Conservation (phyloP, 2,797 vertebrate genomes). For the Aplochiton taeniatus region DNA sequence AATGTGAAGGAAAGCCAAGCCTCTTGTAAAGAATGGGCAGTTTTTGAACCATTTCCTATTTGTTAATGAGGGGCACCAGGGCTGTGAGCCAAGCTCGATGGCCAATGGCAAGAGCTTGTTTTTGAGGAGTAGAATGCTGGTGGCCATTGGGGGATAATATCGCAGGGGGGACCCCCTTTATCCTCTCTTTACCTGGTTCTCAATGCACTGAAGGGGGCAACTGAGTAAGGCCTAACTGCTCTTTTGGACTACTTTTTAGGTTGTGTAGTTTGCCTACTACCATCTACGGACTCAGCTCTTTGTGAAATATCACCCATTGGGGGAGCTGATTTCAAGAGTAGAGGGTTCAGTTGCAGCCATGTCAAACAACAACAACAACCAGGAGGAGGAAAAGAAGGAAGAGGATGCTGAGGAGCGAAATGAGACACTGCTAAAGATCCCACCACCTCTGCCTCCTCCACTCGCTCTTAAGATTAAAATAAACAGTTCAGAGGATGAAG, state of each 20-base stretch:
- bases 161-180: constrained; percentile 63
- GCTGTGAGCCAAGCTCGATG: constrained; percentile 67
- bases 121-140: constrained; percentile 48
- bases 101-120: constrained; percentile 57
- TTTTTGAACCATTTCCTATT: constrained; percentile 91
- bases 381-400: constrained; percentile 42
- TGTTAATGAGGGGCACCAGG: constrained; percentile 76
- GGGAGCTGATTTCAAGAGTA: constrained; percentile 36
- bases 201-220: constrained; percentile 61
- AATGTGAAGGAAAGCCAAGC: constrained; percentile 74
- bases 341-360: constrained; percentile 49
- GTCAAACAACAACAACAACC: constrained; percentile 75
- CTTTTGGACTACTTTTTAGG: too few relatives aligned
- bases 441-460: constrained; percentile 54
- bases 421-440: constrained; percentile 63
- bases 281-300: constrained; percentile 19
- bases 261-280: constrained; percentile 33
- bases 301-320: constrained; percentile 26
- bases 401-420: constrained; percentile 46
- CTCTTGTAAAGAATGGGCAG: constrained; percentile 76
- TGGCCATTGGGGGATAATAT: constrained; percentile 29
- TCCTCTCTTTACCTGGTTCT: constrained; percentile 67
- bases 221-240: constrained; percentile 31
- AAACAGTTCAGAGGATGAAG: constrained; percentile 72
- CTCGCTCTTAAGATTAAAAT: constrained; percentile 54